Conservation (phyloP, 2,888 invertebrate species). For the Augochlorella aurata region DNA sequence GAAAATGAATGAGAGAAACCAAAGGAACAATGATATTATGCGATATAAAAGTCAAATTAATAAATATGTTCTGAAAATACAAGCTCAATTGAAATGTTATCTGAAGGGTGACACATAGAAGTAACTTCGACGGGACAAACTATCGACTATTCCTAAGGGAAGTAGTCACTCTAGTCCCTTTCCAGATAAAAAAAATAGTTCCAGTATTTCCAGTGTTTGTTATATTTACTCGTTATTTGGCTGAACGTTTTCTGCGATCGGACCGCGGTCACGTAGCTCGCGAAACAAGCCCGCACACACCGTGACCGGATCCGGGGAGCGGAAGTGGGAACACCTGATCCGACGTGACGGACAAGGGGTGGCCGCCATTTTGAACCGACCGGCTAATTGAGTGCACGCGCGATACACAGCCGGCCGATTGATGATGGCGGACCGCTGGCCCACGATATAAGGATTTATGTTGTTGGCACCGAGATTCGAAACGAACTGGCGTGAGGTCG, state of each 20-base stretch:
- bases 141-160: background rate
- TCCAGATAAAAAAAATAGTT: background rate
- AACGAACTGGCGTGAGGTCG: background rate
- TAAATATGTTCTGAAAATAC: background rate
- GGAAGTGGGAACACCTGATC: slow-evolving; percentile 64
- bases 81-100: background rate
- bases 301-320: slow-evolving; percentile 62
- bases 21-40: background rate
- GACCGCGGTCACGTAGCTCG: slow-evolving; percentile 34
- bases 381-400: slow-evolving; percentile 43
- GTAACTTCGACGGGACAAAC: background rate
- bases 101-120: background rate
- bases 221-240: slow-evolving; percentile 15
- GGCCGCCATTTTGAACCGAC: slow-evolving; percentile 33
- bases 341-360: slow-evolving; percentile 39
- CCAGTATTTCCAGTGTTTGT: background rate
- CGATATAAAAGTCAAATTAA: no score
- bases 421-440: slow-evolving; percentile 10
- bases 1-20: background rate
- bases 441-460: slow-evolving; percentile 15
- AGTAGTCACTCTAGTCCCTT: background rate
- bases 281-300: slow-evolving; percentile 38
- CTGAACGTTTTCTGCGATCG: slow-evolving; percentile 26
- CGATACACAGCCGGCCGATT: slow-evolving; percentile 12
- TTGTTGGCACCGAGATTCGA: slow-evolving; percentile 1